A percentile compares a stretch with the other conserved stretches of the same genome.
Conservation (phyloP, 2,797 vertebrate species). For the Chelidonichthys spinosus region DNA sequence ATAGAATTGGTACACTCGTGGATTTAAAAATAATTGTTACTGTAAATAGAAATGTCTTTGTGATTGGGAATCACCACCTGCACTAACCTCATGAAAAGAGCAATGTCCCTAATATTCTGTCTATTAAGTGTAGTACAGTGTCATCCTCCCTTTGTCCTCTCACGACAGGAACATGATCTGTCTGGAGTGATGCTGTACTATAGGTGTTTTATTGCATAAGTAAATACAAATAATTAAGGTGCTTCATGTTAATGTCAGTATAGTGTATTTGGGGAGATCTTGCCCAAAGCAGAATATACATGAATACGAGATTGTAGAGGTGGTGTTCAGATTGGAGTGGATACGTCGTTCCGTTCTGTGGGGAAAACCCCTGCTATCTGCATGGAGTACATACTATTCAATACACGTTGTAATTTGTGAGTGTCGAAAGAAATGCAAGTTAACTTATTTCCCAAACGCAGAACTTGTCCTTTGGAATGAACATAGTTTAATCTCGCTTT, state of each 20-base stretch:
- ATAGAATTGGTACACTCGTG: too few relatives aligned
- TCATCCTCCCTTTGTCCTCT: neutral
- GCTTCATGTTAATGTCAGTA: neutral
- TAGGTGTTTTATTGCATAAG: neutral
- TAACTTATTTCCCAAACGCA: slow-evolving; percentile 3
- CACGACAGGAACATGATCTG: slow-evolving; percentile 6
- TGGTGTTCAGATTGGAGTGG: neutral
- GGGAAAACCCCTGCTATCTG: neutral
- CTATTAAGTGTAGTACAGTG: neutral
- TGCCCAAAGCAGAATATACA: neutral
- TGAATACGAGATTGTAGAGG: neutral
- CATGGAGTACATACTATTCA: neutral
- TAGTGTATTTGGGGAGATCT: slow-evolving; percentile 5
- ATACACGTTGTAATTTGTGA: neutral
- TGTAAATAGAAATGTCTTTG: neutral
- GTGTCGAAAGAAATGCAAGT: neutral
- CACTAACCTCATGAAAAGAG: neutral
- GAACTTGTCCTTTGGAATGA: slow-evolving; percentile 8
- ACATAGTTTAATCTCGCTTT: slow-evolving; percentile 20
- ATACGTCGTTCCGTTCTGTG: neutral
- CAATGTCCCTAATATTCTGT: neutral
- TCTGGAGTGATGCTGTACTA: neutral
- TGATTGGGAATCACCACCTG: neutral
- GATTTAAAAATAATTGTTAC: too few relatives aligned
- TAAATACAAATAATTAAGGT: neutral